Percentiles rank a stretch among this genome's conserved stretches.
These are phyloP conservation scores for Centruroides sculpturatus DNA, from an alignment of 1,140 invertebrate species.

Conservation along the genomic window DNA sequence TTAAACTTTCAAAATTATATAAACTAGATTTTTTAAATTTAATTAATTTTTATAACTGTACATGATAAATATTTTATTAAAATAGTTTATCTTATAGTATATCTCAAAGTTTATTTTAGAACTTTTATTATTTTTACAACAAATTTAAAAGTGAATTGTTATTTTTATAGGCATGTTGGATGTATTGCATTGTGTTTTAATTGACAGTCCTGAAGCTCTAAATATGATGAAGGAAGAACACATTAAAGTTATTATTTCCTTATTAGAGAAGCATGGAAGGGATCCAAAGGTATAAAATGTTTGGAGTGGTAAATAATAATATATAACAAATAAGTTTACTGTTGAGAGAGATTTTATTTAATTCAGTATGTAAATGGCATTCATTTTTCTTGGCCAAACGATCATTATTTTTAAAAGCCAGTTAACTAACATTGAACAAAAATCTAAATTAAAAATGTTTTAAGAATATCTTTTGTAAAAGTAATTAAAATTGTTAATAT, in stretches of 20 bases:
- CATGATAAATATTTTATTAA: neutral
- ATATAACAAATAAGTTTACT: no score
- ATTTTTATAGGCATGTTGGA: conserved; percentile 67
- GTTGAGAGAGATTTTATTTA: no score
- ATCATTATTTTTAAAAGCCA: no score
- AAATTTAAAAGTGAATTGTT: neutral
- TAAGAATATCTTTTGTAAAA: no score
- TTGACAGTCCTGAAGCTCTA: conserved; percentile 96
- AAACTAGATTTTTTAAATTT: neutral
- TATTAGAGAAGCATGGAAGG: conserved; percentile 94
- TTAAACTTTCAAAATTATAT: neutral
- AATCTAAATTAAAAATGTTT: no score
- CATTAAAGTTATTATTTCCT: conserved; percentile 97
- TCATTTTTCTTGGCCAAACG: no score
- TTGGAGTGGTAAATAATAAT: no score
- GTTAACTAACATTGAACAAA: no score
- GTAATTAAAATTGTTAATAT: no score
- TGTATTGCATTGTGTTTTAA: conserved; percentile 96
- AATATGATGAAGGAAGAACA: conserved; percentile 99
- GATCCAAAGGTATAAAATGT: conserved; percentile 83
- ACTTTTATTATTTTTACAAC: neutral
- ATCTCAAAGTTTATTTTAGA: neutral
- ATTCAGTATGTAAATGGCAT: no score
- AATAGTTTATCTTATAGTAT: neutral
- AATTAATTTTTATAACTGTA: neutral